These are phyloP conservation scores for Gordius sp. DNA, from an alignment of 2,888 invertebrate species.

Conservation along the genomic window DNA sequence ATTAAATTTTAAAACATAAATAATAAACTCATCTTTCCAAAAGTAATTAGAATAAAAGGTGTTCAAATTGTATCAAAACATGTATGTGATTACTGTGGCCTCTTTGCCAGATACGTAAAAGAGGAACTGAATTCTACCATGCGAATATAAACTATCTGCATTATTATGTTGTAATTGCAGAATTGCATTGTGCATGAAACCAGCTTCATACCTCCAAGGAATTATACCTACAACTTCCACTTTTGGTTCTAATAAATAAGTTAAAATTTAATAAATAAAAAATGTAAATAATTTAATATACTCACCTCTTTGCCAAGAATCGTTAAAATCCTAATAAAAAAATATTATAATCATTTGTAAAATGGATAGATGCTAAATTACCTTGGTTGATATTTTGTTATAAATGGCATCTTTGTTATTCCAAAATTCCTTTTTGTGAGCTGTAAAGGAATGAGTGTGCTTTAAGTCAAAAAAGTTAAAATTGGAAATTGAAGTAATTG, in stretches of 20 bases:
- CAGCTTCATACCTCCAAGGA: background rate
- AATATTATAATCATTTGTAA: background rate
- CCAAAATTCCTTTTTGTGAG: background rate
- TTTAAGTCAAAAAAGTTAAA: background rate
- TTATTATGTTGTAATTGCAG: background rate
- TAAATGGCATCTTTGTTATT: too few relatives aligned
- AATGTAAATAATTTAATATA: background rate
- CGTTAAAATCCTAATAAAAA: background rate
- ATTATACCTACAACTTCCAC: background rate
- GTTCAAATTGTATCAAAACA: too few relatives aligned
- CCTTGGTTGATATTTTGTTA: too few relatives aligned
- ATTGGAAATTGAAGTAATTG: too few relatives aligned
- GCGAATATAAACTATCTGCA: background rate
- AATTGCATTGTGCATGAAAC: background rate
- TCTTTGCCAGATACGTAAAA: conserved; percentile 10
- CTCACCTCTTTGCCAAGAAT: background rate
- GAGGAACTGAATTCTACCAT: background rate
- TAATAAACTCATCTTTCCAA: too few relatives aligned
- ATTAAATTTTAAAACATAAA: too few relatives aligned
- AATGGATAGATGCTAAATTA: too few relatives aligned
- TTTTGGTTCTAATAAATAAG: conserved; percentile 1
- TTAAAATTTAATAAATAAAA: background rate
- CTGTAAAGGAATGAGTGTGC: background rate
- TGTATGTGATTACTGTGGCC: conserved; percentile 12
- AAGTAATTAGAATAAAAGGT: too few relatives aligned